Base-by-base conservation (phyloP, 2,113 vertebrate species). In the Brienomyrus brachyistius region DNA sequence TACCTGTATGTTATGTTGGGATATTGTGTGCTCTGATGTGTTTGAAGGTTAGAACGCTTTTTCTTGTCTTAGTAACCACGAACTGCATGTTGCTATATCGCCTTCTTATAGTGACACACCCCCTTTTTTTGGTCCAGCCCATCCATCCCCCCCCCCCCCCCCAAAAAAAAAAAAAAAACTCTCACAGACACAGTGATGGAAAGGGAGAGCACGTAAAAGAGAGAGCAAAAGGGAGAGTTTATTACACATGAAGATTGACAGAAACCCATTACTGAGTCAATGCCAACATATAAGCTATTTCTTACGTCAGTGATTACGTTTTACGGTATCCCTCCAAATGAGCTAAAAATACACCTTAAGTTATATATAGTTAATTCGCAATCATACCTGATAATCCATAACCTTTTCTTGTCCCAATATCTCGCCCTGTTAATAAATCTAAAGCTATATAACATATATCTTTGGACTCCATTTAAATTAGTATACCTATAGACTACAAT, bases 81-180 rank as follows among this genome's bases (percentile, higher is more conserved):
- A 92, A 92, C 91, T 94, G 91, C 93, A 95, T 89, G 90, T 92
- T 93, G 92, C 91, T 93, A 91, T 89, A 92, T 89, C 90, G 91
- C 89, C 91, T 92, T 95, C 94, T 96, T 96, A 96, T 96, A 96
- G 91, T 56, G 91, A 92, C 93, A 93, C 93, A 92, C 94, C 94
- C 86, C 95, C 95, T 95, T 94, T 93, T 92, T 92, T 91, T 94
- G 90, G 90, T 90, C 89, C 92, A 91, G 88, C 90, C 90, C 90
- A 47, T 90, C 83, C 52, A 77, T 74, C 70, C 90, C 88, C 80
- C 88, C 91, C 89, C 91, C 91, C 89, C 91, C 91, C 91, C 90
- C 40, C 40, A 1, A 40, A 40, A 40, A 40, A 40, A 40, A 40
- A 51, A 48, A 48, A 48, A 93, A 92, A 93, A 95, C 90, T 93